Percentiles rank a stretch among this genome's conserved stretches.
phyloP scores from a whole-genome alignment of 1,140 invertebrate species.

The Drosophila seguyi region DNA sequence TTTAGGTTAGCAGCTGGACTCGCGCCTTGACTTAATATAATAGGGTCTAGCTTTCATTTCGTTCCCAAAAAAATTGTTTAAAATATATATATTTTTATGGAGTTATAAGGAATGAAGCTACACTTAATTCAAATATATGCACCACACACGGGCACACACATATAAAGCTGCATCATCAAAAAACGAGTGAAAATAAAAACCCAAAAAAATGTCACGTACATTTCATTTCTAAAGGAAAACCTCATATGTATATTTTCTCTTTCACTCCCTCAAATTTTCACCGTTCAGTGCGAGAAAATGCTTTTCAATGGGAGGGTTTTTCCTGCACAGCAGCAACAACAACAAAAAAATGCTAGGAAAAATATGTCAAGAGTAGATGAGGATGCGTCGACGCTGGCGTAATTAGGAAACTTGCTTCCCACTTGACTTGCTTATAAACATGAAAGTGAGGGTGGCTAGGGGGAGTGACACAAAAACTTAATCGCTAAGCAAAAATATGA shows the following conservation, averaged over 20 bases:
- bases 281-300: constrained; percentile 10
- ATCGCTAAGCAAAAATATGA: neutral
- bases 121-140: constrained; percentile 12
- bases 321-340: constrained; percentile 12
- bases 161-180: constrained; percentile 12
- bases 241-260: constrained; percentile 7
- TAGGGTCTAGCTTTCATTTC: constrained; percentile 66
- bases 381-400: constrained; percentile 58
- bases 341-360: constrained; percentile 34
- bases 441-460: neutral
- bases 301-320: constrained; percentile 5
- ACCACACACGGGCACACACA: neutral
- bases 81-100: constrained; percentile 10
- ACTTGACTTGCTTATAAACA: constrained; percentile 68
- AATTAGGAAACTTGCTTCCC: constrained; percentile 77
- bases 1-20: constrained; percentile 54
- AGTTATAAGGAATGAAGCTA: constrained; percentile 6
- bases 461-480: neutral
- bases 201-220: constrained; percentile 35
- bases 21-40: constrained; percentile 49
- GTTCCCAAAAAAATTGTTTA: constrained; percentile 19
- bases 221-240: constrained; percentile 31
- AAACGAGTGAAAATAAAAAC: constrained; percentile 13
- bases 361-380: constrained; percentile 69
- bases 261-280: constrained; percentile 7